These are phyloP conservation scores for Drosophila seguyi DNA, from an alignment of 1,140 invertebrate species.

Conservation along the genomic window DNA sequence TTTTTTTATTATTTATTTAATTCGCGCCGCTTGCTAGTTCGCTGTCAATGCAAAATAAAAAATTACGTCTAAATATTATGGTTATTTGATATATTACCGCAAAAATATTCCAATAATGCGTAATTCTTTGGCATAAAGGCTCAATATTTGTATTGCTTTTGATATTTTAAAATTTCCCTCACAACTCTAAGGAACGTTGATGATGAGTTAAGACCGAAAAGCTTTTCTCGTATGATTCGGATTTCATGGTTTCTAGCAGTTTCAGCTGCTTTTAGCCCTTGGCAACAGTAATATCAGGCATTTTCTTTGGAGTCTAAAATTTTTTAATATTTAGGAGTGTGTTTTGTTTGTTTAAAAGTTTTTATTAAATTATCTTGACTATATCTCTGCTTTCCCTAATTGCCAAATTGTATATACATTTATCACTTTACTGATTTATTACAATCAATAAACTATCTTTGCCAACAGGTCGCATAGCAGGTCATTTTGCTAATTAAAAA, in stretches of 20 bases:
- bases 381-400: neutral
- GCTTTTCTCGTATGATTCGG: neutral
- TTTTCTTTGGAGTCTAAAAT: neutral
- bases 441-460: conserved; percentile 3
- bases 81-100: neutral
- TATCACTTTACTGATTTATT: neutral
- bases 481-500: neutral
- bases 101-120: neutral
- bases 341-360: neutral
- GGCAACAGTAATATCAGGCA: neutral
- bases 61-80: conserved; percentile 10
- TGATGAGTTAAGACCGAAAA: conserved; percentile 6
- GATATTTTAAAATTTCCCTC: neutral
- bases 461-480: neutral
- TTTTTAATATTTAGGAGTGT: neutral
- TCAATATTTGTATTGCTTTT: conserved; percentile 1
- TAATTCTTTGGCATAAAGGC: neutral
- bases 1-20: conserved; percentile 11
- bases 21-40: conserved; percentile 6
- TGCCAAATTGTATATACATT: neutral
- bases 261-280: conserved; percentile 51
- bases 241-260: conserved; percentile 52
- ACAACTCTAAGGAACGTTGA: neutral
- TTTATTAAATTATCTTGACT: neutral
- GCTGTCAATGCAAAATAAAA: neutral